Conservation (phyloP, 2,888 invertebrate species). For the Piscicola geometra region DNA sequence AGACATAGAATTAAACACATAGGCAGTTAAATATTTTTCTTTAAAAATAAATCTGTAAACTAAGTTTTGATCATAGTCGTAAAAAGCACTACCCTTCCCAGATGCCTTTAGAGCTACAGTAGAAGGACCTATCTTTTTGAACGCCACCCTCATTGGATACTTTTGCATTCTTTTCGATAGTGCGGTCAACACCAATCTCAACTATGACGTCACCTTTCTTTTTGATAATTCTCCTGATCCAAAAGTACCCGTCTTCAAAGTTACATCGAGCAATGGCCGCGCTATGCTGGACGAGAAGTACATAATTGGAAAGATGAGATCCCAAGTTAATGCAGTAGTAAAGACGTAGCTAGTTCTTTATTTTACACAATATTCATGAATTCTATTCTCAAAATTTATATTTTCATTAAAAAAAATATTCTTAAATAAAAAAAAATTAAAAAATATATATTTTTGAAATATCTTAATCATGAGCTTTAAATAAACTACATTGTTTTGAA, state of each 20-base stretch:
- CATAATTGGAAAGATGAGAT: conserved; percentile 18
- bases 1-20: too few species aligned
- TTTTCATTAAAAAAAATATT: not conserved
- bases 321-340: conserved; percentile 2
- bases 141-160: not conserved
- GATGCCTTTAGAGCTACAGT: not conserved
- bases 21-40: too few species aligned
- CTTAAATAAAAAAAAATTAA: not conserved
- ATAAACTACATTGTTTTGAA: too few species aligned
- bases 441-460: not conserved
- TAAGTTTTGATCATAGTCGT: too few species aligned
- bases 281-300: not conserved
- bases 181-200: not conserved
- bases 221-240: conserved; percentile 9
- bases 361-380: not conserved
- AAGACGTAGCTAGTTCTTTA: conserved; percentile 11
- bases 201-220: conserved; percentile 19
- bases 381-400: not conserved
- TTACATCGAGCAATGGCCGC: not conserved
- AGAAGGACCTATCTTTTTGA: conserved; percentile 17
- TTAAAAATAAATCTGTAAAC: too few species aligned
- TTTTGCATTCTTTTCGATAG: conserved; percentile 23
- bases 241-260: not conserved
- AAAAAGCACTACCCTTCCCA: too few species aligned
- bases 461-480: not conserved